phyloP scores from a whole-genome alignment of 2,888 invertebrate genomes.

The Octonoba sinensis region DNA sequence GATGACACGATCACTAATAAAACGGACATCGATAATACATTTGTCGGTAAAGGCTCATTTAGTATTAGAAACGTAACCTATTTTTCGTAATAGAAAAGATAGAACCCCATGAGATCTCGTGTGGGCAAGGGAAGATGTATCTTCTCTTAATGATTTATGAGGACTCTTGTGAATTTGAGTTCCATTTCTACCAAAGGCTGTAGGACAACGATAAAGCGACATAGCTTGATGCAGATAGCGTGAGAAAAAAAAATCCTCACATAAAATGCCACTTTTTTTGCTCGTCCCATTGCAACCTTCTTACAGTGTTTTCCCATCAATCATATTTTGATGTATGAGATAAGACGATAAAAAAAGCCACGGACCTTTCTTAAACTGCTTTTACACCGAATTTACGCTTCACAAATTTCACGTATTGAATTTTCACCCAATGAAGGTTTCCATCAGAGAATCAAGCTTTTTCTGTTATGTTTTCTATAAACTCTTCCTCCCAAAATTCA shows the following conservation, averaged over 20 bases:
- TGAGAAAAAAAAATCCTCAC: conserved; percentile 25
- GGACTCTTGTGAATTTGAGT: conserved; percentile 50
- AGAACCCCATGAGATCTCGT: conserved; percentile 13
- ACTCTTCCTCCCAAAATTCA: conserved; percentile 22
- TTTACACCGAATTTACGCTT: conserved; percentile 54
- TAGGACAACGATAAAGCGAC: conserved; percentile 55
- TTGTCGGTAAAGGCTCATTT: no score
- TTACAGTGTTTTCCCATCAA: conserved; percentile 54
- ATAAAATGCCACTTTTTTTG: conserved; percentile 27
- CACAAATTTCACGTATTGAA: conserved; percentile 44
- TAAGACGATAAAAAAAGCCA: conserved; percentile 57
- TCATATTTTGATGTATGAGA: conserved; percentile 61
- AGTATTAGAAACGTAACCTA: not conserved
- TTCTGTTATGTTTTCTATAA: conserved; percentile 56
- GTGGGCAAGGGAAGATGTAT: conserved; percentile 39
- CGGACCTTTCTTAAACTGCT: conserved; percentile 33
- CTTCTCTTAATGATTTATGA: conserved; percentile 57
- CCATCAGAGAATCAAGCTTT: conserved; percentile 39
- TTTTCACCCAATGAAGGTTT: conserved; percentile 43
- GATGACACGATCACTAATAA: no score
- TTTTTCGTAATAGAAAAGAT: conserved; percentile 17
- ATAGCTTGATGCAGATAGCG: conserved; percentile 44
- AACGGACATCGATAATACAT: no score
- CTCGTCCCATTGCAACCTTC: conserved; percentile 44
- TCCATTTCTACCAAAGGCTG: conserved; percentile 34